These are phyloP conservation scores for Proisotoma minuta DNA, from an alignment of 2,888 invertebrate species.

Conservation along the genomic window DNA sequence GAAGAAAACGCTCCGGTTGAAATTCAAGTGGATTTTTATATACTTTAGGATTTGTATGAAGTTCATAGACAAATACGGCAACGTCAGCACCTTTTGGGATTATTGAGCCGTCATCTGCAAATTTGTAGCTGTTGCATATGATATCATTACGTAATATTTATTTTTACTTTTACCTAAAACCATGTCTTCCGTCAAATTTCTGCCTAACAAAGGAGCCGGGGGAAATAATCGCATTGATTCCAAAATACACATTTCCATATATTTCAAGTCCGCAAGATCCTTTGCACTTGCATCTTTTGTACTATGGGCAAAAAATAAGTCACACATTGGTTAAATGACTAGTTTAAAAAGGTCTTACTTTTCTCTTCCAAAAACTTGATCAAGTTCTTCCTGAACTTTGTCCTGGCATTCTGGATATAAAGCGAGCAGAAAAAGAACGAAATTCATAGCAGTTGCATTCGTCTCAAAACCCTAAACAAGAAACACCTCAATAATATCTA, in stretches of 20 bases:
- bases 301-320: too few relatives aligned
- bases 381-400: background rate
- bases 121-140: background rate
- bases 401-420: background rate
- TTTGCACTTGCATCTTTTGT: background rate
- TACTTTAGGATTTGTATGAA: constrained; percentile 53
- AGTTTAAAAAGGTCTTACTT: background rate
- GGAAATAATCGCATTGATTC: constrained; percentile 1
- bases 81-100: constrained; percentile 3
- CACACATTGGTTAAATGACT: too few relatives aligned
- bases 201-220: background rate
- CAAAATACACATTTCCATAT: constrained; percentile 2
- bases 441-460: background rate
- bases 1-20: constrained; percentile 55
- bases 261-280: background rate
- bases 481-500: background rate
- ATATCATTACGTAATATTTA: background rate
- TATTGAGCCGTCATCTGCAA: constrained; percentile 5
- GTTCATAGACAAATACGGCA: constrained; percentile 19
- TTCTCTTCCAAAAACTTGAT: background rate
- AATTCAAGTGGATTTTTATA: constrained; percentile 55
- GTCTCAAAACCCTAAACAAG: constrained; percentile 7
- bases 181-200: background rate
- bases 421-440: background rate
- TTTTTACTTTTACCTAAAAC: background rate